These are phyloP conservation scores for Asobara japonica DNA, from an alignment of 1,140 invertebrate genomes.

Conservation along the genomic window DNA sequence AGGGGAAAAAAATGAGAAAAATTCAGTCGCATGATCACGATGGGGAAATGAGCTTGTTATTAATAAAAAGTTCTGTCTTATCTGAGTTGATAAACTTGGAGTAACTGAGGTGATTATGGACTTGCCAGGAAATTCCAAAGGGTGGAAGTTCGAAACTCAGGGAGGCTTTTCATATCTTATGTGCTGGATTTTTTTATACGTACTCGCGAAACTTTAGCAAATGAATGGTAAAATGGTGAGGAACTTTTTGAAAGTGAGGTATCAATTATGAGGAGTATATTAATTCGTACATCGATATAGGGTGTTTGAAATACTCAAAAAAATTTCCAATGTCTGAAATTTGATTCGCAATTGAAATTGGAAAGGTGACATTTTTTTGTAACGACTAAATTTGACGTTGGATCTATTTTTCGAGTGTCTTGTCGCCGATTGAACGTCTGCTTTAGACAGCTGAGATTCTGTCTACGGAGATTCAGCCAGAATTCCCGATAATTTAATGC, in stretches of 20 bases:
- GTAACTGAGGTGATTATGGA: background rate
- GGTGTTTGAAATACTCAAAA: too few species aligned
- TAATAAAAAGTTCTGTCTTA: background rate
- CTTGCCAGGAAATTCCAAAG: background rate
- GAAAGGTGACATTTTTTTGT: too few species aligned
- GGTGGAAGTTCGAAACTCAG: background rate
- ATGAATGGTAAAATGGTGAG: too few species aligned
- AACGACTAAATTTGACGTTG: background rate
- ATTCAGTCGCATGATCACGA: background rate
- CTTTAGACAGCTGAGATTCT: background rate
- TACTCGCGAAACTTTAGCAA: too few species aligned
- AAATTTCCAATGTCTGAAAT: too few species aligned
- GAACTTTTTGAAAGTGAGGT: too few species aligned
- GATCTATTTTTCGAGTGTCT: background rate
- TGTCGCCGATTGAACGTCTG: background rate
- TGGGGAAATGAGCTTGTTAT: background rate
- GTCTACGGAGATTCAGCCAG: conserved; percentile 15
- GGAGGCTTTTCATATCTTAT: too few species aligned
- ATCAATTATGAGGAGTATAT: too few species aligned
- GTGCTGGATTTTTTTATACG: too few species aligned
- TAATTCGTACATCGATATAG: too few species aligned
- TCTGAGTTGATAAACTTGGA: background rate
- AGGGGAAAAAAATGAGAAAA: background rate
- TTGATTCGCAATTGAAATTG: too few species aligned
- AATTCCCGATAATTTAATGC: conserved; percentile 46